Base-by-base conservation (phyloP, 2,888 invertebrate species). In the Bembecia ichneumoniformis region DNA sequence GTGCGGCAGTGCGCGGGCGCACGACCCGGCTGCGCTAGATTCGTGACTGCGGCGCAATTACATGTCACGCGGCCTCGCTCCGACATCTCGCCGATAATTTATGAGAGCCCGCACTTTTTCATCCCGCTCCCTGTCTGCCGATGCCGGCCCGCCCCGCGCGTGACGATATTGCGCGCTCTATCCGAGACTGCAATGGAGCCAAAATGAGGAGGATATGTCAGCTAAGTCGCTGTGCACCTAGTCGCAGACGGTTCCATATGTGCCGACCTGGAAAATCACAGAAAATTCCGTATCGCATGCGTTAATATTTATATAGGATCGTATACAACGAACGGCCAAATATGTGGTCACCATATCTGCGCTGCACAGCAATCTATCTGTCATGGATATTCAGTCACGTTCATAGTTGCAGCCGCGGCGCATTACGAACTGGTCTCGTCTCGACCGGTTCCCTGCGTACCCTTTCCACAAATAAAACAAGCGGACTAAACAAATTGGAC, bases 31-130 rank as follows among this genome's bases (percentile, higher is more conserved):
- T 54, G 66, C 58, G 62, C 62, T 56, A 61, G 61, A 57, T 57
- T 62, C 74, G 72, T 73, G 74, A 69, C 68, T 62, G 58, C 63
- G 58, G 59, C 58, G 66, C 74, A 70, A 71, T 71, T 70, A 66
- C 72, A 64, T 74, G 71, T 69, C 73, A 69, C 74, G 75, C 49
- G 28, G 28, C 28, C 28, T 52, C 52, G 51, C 51, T 20, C 51
- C 58, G 57, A 56, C 58, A 62, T 59, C 62, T 40, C 68, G 58
- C 63, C 62, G 60, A 63, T 71, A 64, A 73, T 76, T 77, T 77
- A 76, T 74, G 75, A 73, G 68, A 62, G 64, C 62, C 46, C 48
- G 43, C 48, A 48, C 28, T 64, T 64, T 69, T 71, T 68, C 71
- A 68, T 70, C 71, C 68, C 64, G 73, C 70, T 62, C 58, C 58